phyloP scores from a whole-genome alignment of 1,140 invertebrate species.

The Anagrus nilaparvatae region DNA sequence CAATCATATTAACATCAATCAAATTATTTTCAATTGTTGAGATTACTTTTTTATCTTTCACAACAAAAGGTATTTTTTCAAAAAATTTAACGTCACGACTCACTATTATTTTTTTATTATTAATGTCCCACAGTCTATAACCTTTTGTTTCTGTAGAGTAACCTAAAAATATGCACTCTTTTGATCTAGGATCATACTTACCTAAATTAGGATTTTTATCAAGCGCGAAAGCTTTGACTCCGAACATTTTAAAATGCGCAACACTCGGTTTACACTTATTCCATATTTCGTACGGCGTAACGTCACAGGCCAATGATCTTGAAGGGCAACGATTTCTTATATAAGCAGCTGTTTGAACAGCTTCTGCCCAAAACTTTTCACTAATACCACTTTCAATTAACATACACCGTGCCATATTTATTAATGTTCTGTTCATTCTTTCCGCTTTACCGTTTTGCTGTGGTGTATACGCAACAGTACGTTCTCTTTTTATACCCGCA shows the following conservation, averaged over 20 bases:
- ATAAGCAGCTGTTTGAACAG: too few species aligned
- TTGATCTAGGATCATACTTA: conserved; percentile 29
- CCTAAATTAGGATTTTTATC: conserved; percentile 18
- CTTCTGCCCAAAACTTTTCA: too few species aligned
- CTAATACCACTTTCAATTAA: conserved; percentile 23
- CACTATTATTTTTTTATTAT: conserved; percentile 6
- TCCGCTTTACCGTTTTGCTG: too few species aligned
- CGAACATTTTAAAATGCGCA: conserved; percentile 32
- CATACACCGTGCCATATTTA: too few species aligned
- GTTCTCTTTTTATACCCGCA: not conserved
- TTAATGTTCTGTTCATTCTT: too few species aligned
- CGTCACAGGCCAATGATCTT: too few species aligned
- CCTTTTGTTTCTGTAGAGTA: conserved; percentile 28
- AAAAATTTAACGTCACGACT: conserved; percentile 14
- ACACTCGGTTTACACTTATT: conserved; percentile 25
- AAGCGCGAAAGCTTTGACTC: conserved; percentile 31
- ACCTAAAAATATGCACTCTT: conserved; percentile 31
- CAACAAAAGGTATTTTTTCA: too few species aligned
- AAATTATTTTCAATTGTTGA: not conserved
- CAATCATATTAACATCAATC: too few species aligned
- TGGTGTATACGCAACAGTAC: conserved; percentile 13
- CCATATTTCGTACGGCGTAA: too few species aligned
- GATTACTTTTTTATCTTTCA: not conserved
- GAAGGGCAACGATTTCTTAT: too few species aligned
- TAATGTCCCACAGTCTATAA: conserved; percentile 23